Evolutionary conservation across 1,140 invertebrate species (phyloP), one percentile per base, ranked within the genome.

Genomic region (Branchinecta lindahli): DNA sequence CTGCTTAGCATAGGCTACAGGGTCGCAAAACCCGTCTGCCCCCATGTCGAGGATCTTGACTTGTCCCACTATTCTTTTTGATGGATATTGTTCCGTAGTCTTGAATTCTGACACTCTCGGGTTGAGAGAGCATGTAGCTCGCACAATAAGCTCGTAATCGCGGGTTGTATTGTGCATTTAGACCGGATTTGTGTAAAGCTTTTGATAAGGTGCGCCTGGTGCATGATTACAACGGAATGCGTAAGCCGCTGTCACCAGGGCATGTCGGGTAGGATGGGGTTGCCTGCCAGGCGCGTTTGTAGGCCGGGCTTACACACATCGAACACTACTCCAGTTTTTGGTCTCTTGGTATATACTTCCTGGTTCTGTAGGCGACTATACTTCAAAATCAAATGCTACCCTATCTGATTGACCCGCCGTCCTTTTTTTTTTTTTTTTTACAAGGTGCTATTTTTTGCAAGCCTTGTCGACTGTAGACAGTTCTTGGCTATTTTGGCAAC

Each of bases 121-220:
- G 52, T 12, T 61, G 33, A 12, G 52, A 61, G 52, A 15, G 18
- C 18, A 20, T 61, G 12, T 20, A 61, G 12, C 12, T 61, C 18
- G 18, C 52, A 61, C 52, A 61, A 61, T 61, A 61, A 33, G 52
- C 12, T 15, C 52, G 18, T 61, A 61, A 61, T 61, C 52, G 52
- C 4, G 52, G 18, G 52, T 15, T 20, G 12, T 61, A 61, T 61
- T 61, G 52, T 61, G 52, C 18, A 61, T 61, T 61, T 61, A 61
- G 52, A 15, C 52, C 52, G 52, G 52, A 61, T 61, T 61, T 61
- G 18, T 61, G 52, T 61, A 61, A 61, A 61, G 52, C 52, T 61
- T 61, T 61, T 12, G 12, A 61, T 20, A 61, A 61, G 18, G 18
- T 20, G 2, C 52, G 52, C 18, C 18, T 61, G 52, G 52, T 61